Conservation (phyloP, 2,113 vertebrate species). For the Cnemophilus loriae region DNA sequence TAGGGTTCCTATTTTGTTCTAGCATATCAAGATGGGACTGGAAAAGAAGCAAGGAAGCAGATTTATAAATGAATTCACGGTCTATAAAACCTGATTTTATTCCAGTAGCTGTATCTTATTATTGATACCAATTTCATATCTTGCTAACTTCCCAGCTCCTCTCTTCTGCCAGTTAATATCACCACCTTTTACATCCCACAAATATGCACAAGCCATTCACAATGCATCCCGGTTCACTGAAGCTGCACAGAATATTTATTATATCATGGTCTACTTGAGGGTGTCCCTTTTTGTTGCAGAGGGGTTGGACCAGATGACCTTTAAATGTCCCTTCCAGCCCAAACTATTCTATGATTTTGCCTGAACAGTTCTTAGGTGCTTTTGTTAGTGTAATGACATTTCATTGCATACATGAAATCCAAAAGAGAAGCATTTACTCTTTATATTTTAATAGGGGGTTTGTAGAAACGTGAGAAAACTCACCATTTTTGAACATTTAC, state of each 20-base stretch:
- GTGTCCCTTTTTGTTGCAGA: not conserved
- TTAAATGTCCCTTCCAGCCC: not conserved
- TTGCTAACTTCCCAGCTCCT: not conserved
- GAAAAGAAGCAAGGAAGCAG: not conserved
- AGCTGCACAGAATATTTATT: not conserved
- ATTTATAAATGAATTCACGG: not conserved
- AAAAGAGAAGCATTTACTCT: not conserved
- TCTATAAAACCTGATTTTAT: not conserved
- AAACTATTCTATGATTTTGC: not conserved
- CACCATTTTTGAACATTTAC: not conserved
- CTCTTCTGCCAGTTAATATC: not conserved
- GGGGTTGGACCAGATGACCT: not conserved
- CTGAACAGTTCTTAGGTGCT: not conserved
- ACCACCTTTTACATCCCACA: not conserved
- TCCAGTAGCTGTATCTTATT: not conserved
- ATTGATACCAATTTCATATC: not conserved
- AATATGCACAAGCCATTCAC: not conserved
- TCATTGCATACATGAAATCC: not conserved
- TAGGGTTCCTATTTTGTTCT: conserved; percentile 71
- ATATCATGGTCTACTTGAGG: not conserved
- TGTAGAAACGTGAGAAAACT: not conserved
- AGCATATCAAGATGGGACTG: conserved; percentile 86
- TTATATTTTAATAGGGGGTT: not conserved
- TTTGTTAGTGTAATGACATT: not conserved
- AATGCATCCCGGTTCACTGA: not conserved